Evolutionary conservation across 2,888 invertebrate genomes (phyloP), one percentile per base, ranked within the genome.

Genomic region (Oxycera nigricornis): DNA sequence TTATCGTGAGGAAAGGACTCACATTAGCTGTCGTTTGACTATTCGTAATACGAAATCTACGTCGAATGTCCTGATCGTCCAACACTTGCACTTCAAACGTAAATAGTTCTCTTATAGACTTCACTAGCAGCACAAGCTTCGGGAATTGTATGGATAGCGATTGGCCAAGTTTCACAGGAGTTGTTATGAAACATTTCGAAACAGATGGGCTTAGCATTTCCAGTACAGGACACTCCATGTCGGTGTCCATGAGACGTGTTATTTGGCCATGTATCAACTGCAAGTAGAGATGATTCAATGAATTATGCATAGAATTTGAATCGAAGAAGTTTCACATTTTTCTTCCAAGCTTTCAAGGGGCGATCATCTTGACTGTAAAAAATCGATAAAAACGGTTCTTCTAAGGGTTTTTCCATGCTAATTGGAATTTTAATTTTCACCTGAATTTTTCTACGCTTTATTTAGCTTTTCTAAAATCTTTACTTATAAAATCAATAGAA

Each of bases 171-270:
- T 67, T 46, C 3, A 26, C 24, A 2, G 67, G 67, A 4, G 67
- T 67, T 14, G 46, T 67, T 7, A 67, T 67, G 46, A 24, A 67
- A 24, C 67, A 41, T 26, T 41, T 67, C 11, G 67, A 41, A 6
- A 41, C n/a, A 46, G 41, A 46, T 24, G 67, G 2, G 2, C 67
- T 22, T 1, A 67, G 11, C 24, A 67, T 17, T 26, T 67, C 67
- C 14, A 67, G 11, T 9, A 67, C 67, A n/a, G 67, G 67, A 24
- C 67, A 67, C n/a, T 67, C 31, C 67, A 67, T 67, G n/a, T 67
- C 67, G 11, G 46, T 24, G 26, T 67, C 67, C 14, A 41, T n/a
- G 6, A 67, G 22, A 14, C 67, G 67, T 22, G 67, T 67, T n/a
- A 67, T 67, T 22, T 41, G 41, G 11, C 67, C 67, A 17, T 67